Conservation (phyloP, 2,888 invertebrate species). For the Zonitis immaculata region DNA sequence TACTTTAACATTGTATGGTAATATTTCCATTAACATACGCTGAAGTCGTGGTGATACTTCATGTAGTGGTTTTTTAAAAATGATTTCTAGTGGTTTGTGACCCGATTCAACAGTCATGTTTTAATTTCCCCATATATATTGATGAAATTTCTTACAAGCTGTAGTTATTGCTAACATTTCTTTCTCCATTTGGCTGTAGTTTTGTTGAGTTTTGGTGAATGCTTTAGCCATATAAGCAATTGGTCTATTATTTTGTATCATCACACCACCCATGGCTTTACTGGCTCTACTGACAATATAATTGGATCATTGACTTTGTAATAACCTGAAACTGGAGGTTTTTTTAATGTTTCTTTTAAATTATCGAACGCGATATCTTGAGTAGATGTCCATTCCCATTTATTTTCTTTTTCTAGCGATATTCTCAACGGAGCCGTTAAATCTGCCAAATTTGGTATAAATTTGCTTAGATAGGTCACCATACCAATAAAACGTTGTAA, state of each 20-base stretch:
- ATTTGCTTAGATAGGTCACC: not conserved
- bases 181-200: not conserved
- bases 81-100: not conserved
- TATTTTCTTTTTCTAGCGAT: not conserved
- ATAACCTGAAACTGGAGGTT: not conserved
- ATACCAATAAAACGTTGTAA: not conserved
- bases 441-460: not conserved
- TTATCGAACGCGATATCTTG: not conserved
- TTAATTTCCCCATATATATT: not conserved
- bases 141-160: not conserved
- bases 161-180: not conserved
- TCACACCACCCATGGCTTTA: not conserved
- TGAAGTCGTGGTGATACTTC: not conserved
- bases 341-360: not conserved
- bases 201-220: not conserved
- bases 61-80: not conserved
- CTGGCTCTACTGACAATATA: not conserved
- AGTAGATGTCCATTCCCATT: not conserved
- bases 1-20: not conserved
- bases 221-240: not conserved
- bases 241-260: not conserved
- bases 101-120: not conserved
- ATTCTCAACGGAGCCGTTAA: not conserved
- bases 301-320: not conserved
- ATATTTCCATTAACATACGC: not conserved